Percentiles rank a stretch among this genome's conserved stretches.
Evolutionary conservation across 1,140 invertebrate species (phyloP).

Genomic region (Mycetomoellerius zeteki): DNA sequence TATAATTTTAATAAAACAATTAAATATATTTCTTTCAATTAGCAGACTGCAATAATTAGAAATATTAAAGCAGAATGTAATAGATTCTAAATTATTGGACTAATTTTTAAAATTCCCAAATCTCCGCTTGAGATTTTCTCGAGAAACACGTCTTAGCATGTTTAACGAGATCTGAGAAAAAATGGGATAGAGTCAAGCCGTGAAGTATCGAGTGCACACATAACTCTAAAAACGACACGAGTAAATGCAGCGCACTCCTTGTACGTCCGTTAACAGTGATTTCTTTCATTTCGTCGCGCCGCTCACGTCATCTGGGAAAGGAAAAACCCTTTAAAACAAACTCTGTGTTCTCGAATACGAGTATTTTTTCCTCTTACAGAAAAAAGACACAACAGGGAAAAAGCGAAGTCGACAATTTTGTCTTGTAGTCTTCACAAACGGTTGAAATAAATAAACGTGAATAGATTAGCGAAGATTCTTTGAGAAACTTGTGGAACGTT

Average conservation of each 20-base stretch:
- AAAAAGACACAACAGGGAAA: neutral
- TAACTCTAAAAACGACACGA: slow-evolving; percentile 65
- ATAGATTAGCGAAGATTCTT: neutral
- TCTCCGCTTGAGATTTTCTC: slow-evolving; percentile 15
- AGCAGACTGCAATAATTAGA: neutral
- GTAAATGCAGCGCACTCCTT: slow-evolving; percentile 28
- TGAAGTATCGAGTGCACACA: slow-evolving; percentile 56
- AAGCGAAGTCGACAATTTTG: neutral
- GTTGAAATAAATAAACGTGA: slow-evolving; percentile 19
- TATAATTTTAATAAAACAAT: too few species aligned
- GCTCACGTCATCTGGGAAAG: slow-evolving; percentile 41
- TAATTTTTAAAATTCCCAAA: slow-evolving; percentile 6
- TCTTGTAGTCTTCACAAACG: neutral
- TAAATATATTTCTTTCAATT: slow-evolving; percentile 3
- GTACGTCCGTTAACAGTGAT: slow-evolving; percentile 69
- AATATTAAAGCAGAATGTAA: neutral
- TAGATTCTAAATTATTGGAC: neutral
- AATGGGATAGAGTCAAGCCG: slow-evolving; percentile 22
- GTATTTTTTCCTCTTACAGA: slow-evolving; percentile 49
- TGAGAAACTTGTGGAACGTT: neutral
- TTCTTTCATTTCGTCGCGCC: slow-evolving; percentile 71
- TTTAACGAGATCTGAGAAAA: slow-evolving; percentile 31
- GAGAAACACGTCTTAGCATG: neutral
- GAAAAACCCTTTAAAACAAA: slow-evolving; percentile 48
- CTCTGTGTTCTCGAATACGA: slow-evolving; percentile 16